phyloP scores from a whole-genome alignment of 2,797 vertebrate genomes.

The Vultur gryphus region DNA sequence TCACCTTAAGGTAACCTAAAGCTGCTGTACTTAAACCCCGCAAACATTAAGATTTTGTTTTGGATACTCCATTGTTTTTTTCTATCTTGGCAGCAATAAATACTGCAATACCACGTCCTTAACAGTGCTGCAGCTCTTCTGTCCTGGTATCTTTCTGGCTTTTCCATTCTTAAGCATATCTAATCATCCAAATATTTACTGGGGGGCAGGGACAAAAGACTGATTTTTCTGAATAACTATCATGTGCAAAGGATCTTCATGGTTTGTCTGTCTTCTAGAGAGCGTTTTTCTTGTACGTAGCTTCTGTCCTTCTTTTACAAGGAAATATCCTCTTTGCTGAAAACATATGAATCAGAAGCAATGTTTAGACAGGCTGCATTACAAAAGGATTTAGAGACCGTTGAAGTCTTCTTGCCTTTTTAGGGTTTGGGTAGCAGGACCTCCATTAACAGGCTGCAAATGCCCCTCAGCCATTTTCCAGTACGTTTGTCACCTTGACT shows the following conservation, averaged over 20 bases:
- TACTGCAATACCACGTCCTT: constrained; percentile 16
- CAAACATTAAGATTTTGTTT: background rate
- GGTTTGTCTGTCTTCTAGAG: background rate
- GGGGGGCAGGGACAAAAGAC: background rate
- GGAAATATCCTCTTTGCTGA: background rate
- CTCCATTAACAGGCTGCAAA: background rate
- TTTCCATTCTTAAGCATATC: constrained; percentile 63
- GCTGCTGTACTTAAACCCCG: constrained; percentile 22
- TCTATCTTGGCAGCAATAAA: constrained; percentile 29
- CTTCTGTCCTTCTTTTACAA: background rate
- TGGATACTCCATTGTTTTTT: background rate
- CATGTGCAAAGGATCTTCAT: background rate
- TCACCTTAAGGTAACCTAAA: constrained; percentile 59
- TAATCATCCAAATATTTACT: background rate
- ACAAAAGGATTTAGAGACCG: background rate
- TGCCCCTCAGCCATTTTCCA: background rate
- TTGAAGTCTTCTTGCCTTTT: background rate
- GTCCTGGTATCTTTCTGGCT: constrained; percentile 12
- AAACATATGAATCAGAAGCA: background rate
- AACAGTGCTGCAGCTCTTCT: background rate
- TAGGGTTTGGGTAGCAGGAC: background rate
- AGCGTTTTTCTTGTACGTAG: background rate
- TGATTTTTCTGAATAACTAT: background rate
- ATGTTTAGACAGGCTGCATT: background rate
- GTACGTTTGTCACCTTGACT: background rate